Conservation (phyloP, 2,113 vertebrate species). For the Globicephala melas region DNA sequence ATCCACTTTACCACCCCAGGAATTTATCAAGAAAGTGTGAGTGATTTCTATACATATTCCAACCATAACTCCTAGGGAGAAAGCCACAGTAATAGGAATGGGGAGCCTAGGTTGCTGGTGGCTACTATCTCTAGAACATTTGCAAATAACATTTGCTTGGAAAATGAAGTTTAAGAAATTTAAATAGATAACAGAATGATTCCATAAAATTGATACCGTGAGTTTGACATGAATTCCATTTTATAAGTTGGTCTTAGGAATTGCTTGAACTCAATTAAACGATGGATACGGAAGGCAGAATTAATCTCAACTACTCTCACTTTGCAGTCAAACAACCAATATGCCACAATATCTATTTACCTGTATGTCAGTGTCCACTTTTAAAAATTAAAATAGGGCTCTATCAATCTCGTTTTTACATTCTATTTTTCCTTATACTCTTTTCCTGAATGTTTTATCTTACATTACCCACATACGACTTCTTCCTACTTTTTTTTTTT, state of each 20-base stretch:
- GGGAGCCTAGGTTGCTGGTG: background rate
- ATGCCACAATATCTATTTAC: background rate
- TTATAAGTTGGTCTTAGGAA: background rate
- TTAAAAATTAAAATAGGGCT: background rate
- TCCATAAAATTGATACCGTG: background rate
- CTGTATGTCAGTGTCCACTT: background rate
- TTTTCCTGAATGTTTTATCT: background rate
- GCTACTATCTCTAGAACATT: background rate
- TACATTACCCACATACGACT: background rate
- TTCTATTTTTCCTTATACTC: background rate
- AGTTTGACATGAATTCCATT: background rate
- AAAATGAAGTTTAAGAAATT: conserved; percentile 12
- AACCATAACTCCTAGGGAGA: background rate
- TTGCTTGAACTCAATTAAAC: background rate
- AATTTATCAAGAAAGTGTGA: background rate
- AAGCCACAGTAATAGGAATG: background rate
- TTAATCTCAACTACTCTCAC: background rate
- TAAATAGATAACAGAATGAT: background rate
- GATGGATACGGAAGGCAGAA: background rate
- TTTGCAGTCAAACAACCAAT: background rate
- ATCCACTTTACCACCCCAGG: background rate
- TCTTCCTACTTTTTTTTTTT: background rate
- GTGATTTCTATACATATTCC: background rate
- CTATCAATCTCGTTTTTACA: background rate
- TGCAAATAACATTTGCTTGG: background rate